Evolutionary conservation across 2,888 invertebrate species (phyloP), one percentile per base, ranked within the genome.

Genomic region (Cryptops parisi): DNA sequence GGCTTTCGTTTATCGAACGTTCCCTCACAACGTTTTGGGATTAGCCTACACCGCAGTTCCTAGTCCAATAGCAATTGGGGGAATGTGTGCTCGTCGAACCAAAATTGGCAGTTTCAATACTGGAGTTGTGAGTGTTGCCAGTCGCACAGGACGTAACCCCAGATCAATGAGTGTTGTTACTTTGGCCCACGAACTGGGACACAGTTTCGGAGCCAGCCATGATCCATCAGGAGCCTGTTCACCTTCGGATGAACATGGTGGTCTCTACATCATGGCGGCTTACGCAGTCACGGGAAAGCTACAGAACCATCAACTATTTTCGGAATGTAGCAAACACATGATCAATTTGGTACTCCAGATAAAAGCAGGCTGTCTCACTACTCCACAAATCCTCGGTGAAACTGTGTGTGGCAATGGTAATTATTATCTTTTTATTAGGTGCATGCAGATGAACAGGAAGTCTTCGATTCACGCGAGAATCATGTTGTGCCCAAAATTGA

Each of bases 131-230:
- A 52, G 53, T 47, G 26, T 47, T 26, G 17, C 6, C 25, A 33
- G 47, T 15, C 21, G 17, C 1, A 24, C 39, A 5, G 41, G 52
- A 12, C 3, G 43, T 17, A 24, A 26, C 5, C 56, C 56, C 6
- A 40, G 55, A 3, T 41, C 53, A 9, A 45, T 53, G 2, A 55
- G 46, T 9, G 15, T 54, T 12, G 27, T 58, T 9, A 53, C 57
- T 25, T 12, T 58, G 9, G 22, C 57, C 6, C 58, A 58, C 24
- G 58, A 58, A 40, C 19, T 58, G 12, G 58, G 55, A 0, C 58
- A 58, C 19, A 47, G 49, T 9, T 58, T 58, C 40, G 58, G 58
- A 12, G 57, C 57, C 21, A 41, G 41, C 15, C 58, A 58, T 15
- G 58, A 58, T 53, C 38, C 38, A 6, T 3, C 27, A 19, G 39